Base-by-base conservation (phyloP, 2,797 vertebrate genomes). In the Ptychadena robeensis region DNA sequence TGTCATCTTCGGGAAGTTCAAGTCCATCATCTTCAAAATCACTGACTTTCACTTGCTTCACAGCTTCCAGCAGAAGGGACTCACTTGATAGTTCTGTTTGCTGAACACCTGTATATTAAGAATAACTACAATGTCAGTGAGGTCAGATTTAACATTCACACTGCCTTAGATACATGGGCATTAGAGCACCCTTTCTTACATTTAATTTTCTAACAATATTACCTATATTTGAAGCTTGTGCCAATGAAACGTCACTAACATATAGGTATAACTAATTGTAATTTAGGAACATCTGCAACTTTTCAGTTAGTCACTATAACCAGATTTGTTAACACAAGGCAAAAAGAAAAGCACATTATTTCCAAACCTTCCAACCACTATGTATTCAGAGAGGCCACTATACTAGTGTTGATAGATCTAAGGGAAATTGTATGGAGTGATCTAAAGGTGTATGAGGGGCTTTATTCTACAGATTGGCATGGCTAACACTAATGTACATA, bases 31-130 rank as follows among this genome's bases (percentile, higher is more conserved):
- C 97, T 73, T 98, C 96, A 88, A 98, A 87, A 88, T 97, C 96
- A 84, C 90, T 97, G 88, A 98, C 96, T 93, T 98, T 99, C 82
- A 97, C 97, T 89, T 99, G 97, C 90, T 98, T 99, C 81, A 95
- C 98, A 0, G 92, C 97, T 89, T 99, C 96, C 89, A 99, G 92
- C 87, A 99, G 93, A 80, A 99, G 90, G 63, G 96, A 94, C 79
- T 98, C 96, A 0, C 94, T 92, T 27, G 94, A 94, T 4, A 94
- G 92, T 22, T 94, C 94, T 82, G 92, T 89, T 59, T 96, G 96
- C 79, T 96, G 94, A 68, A 97, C 90, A 82, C 97, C 98, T 99
- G 88, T 25, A 71, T 27, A 27, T 53, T 28, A 10, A 76, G 11
- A 28, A 85, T 22, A 67, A 34, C n/a, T 40, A 30, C 53, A n/a